These are phyloP conservation scores for Parauchenoglanis punctatus DNA, from an alignment of 2,797 vertebrate genomes.

Conservation along the genomic window DNA sequence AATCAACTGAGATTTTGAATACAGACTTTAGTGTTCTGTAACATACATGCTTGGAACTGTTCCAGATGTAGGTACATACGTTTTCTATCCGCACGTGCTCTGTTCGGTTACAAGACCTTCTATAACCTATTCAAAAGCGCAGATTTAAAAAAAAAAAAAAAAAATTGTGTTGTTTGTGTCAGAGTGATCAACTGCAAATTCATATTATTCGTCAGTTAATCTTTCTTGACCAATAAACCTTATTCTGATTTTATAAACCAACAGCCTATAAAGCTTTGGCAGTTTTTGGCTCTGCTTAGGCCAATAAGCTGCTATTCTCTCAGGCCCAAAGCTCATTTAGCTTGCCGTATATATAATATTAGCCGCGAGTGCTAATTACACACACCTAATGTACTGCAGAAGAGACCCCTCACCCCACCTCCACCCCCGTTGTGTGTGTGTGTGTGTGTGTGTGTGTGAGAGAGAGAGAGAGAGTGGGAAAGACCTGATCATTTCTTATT, in stretches of 20 bases:
- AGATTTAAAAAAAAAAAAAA: no score
- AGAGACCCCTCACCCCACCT: background rate
- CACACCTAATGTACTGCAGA: constrained; percentile 23
- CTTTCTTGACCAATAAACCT: background rate
- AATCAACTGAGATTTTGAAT: background rate
- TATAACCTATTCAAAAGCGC: background rate
- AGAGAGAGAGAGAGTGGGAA: background rate
- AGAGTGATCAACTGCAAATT: background rate
- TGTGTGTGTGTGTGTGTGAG: no score
- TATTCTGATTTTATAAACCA: constrained; percentile 22
- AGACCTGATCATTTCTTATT: no score
- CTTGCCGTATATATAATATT: constrained; percentile 16
- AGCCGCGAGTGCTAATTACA: constrained; percentile 33
- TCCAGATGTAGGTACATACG: background rate
- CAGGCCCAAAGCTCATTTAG: constrained; percentile 25
- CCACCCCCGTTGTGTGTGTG: background rate
- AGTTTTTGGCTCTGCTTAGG: constrained; percentile 4
- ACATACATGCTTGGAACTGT: background rate
- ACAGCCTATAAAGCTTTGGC: background rate
- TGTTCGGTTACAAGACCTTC: background rate
- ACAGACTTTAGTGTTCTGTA: background rate
- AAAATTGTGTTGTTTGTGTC: background rate
- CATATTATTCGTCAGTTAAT: background rate
- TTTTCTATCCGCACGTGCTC: background rate
- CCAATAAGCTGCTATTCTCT: constrained; percentile 21